These are phyloP conservation scores for Rhinella marina DNA, from an alignment of 2,797 vertebrate species.

Conservation along the genomic window DNA sequence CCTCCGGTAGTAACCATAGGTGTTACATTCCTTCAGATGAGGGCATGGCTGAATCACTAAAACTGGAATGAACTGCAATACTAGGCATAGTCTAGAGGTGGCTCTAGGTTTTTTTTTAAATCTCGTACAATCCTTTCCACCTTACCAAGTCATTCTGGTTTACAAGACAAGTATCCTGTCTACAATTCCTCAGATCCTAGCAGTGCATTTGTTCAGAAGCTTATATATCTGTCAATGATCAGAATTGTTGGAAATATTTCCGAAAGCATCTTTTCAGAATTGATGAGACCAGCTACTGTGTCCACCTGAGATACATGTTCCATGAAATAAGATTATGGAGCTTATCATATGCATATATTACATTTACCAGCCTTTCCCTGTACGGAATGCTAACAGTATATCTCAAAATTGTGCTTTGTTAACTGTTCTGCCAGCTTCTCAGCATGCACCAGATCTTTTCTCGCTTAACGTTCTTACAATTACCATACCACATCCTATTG, in stretches of 20 bases:
- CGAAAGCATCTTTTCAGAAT: slow-evolving; percentile 4
- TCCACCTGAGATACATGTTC: slow-evolving; percentile 33
- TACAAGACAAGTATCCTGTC: background rate
- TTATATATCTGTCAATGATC: background rate
- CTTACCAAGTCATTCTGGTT: background rate
- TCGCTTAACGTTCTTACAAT: background rate
- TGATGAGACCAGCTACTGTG: slow-evolving; percentile 21
- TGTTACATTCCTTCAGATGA: background rate
- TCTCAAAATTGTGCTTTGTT: background rate
- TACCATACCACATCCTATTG: slow-evolving; percentile 20
- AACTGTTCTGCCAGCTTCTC: slow-evolving; percentile 3
- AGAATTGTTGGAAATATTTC: slow-evolving; percentile 22
- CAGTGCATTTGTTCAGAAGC: background rate
- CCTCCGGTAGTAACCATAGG: background rate
- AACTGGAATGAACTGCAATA: background rate
- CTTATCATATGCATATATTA: slow-evolving; percentile 33
- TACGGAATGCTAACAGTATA: background rate
- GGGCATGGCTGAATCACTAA: background rate
- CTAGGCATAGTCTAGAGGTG: background rate
- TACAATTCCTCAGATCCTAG: background rate
- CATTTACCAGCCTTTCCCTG: slow-evolving; percentile 3
- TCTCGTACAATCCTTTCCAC: background rate
- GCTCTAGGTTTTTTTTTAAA: background rate
- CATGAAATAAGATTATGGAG: slow-evolving; percentile 50
- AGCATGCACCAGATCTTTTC: background rate